Conservation (phyloP, 2,797 vertebrate species). For the Serranus cabrilla region DNA sequence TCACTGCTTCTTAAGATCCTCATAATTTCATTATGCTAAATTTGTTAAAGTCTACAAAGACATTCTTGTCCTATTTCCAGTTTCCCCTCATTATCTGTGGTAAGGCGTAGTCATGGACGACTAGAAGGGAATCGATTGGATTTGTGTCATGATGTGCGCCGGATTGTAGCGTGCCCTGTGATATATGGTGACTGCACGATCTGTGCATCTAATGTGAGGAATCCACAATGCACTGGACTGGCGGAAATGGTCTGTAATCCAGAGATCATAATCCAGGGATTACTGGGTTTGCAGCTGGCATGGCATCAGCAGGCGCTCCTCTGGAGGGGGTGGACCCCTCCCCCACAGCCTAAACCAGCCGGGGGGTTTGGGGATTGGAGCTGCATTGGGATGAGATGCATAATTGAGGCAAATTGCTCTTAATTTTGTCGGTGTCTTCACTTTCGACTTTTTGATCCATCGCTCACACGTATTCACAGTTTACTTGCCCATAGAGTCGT, state of each 20-base stretch:
- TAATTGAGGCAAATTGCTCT: conserved; percentile 26
- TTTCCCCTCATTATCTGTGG: conserved; percentile 6
- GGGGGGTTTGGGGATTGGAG: conserved; percentile 57
- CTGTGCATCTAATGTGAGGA: conserved; percentile 59
- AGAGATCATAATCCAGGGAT: conserved; percentile 86
- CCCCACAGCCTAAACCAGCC: conserved; percentile 61
- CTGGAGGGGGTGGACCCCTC: conserved; percentile 59
- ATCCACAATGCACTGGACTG: conserved; percentile 70
- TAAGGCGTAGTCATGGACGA: too few relatives aligned
- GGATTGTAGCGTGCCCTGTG: neutral
- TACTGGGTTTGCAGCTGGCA: conserved; percentile 86
- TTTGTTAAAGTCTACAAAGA: conserved; percentile 11
- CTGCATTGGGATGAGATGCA: conserved; percentile 28
- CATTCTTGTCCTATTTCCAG: conserved; percentile 17
- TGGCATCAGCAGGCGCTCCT: conserved; percentile 72
- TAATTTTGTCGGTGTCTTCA: conserved; percentile 51
- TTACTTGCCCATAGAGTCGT: neutral
- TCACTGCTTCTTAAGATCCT: conserved; percentile 22
- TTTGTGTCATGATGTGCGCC: conserved; percentile 3
- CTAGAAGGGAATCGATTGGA: conserved; percentile 3
- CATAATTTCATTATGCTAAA: conserved; percentile 20
- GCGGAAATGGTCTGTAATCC: conserved; percentile 83
- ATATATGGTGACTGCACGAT: conserved; percentile 32
- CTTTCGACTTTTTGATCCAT: conserved; percentile 31
- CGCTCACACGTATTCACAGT: neutral